Percentiles rank a stretch among this genome's conserved stretches.
Evolutionary conservation across 2,113 vertebrate genomes (phyloP).

Genomic region (Poeciliopsis retropinna): DNA sequence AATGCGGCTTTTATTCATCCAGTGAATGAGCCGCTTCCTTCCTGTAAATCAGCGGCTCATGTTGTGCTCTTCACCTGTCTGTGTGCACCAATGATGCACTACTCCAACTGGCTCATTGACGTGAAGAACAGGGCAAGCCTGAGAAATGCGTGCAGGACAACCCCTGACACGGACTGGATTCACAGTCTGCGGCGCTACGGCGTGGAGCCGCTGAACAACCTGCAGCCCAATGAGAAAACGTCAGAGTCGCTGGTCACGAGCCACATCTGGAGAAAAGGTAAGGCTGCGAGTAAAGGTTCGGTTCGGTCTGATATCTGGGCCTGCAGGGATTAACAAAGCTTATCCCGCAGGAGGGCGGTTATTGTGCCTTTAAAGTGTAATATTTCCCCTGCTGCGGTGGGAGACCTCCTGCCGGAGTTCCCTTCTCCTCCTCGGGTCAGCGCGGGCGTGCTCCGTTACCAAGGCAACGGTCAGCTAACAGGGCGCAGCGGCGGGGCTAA

Average conservation of each 20-base stretch:
- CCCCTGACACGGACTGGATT: slow-evolving; percentile 53
- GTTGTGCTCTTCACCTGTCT: slow-evolving; percentile 15
- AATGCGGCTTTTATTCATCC: slow-evolving; percentile 19
- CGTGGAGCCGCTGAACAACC: slow-evolving; percentile 53
- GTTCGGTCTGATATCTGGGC: slow-evolving; percentile 17
- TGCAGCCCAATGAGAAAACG: slow-evolving; percentile 37
- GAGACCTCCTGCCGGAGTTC: slow-evolving; percentile 36
- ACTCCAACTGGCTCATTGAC: slow-evolving; percentile 76
- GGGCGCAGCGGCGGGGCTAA: slow-evolving; percentile 56
- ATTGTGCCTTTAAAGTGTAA: not conserved
- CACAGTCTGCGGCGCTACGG: slow-evolving; percentile 27
- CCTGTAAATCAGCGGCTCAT: slow-evolving; percentile 14
- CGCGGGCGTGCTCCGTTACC: slow-evolving; percentile 81
- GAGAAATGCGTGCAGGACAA: slow-evolving; percentile 65
- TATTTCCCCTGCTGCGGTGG: not conserved
- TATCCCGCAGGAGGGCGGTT: not conserved
- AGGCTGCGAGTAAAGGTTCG: not conserved
- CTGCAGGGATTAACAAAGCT: slow-evolving; percentile 17
- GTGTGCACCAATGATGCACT: slow-evolving; percentile 72
- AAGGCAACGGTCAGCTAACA: slow-evolving; percentile 77
- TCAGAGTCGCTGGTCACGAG: slow-evolving; percentile 30
- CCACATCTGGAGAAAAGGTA: slow-evolving; percentile 73
- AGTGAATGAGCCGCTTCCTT: slow-evolving; percentile 4
- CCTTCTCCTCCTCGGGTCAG: slow-evolving; percentile 72
- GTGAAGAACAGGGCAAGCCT: slow-evolving; percentile 74